phyloP scores from a whole-genome alignment of 1,140 invertebrate species.

The Macrocentrus cingulum region DNA sequence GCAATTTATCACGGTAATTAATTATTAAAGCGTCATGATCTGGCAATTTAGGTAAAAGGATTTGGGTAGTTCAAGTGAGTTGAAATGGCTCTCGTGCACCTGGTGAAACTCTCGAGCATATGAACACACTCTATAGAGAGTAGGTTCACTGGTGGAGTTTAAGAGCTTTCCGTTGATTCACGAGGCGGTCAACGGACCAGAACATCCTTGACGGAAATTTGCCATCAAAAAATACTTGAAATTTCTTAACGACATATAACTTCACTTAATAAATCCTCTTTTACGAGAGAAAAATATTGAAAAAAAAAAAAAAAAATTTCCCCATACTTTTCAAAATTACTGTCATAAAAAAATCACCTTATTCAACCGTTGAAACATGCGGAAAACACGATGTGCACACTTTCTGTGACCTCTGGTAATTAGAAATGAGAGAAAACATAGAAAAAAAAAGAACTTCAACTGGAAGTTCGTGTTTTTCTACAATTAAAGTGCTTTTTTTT shows the following conservation, averaged over 20 bases:
- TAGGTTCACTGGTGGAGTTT: slow-evolving; percentile 24
- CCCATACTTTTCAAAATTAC: not conserved
- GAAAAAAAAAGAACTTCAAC: not conserved
- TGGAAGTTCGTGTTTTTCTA: slow-evolving; percentile 21
- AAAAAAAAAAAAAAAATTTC: not conserved
- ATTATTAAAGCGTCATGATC: slow-evolving; percentile 17
- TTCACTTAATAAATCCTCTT: too few relatives aligned
- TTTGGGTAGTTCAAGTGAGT: slow-evolving; percentile 36
- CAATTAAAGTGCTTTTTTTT: slow-evolving; percentile 32
- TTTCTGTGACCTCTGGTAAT: too few relatives aligned
- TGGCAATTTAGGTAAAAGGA: slow-evolving; percentile 50
- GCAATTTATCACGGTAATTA: too few relatives aligned
- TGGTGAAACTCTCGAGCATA: slow-evolving; percentile 31
- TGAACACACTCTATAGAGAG: slow-evolving; percentile 23
- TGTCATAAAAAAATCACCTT: too few relatives aligned
- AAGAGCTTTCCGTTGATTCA: slow-evolving; percentile 45
- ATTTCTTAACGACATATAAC: too few relatives aligned
- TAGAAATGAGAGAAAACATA: not conserved
- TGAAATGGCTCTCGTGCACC: slow-evolving; percentile 31
- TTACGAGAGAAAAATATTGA: not conserved
- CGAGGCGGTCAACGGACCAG: slow-evolving; percentile 7
- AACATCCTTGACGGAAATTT: slow-evolving; percentile 3
- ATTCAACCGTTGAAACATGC: too few relatives aligned
- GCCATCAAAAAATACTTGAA: too few relatives aligned
- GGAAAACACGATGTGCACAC: too few relatives aligned